Evolutionary conservation across 2,797 vertebrate genomes (phyloP), one percentile per base, ranked within the genome.

Genomic region (Arrhamphus sclerolepis): DNA sequence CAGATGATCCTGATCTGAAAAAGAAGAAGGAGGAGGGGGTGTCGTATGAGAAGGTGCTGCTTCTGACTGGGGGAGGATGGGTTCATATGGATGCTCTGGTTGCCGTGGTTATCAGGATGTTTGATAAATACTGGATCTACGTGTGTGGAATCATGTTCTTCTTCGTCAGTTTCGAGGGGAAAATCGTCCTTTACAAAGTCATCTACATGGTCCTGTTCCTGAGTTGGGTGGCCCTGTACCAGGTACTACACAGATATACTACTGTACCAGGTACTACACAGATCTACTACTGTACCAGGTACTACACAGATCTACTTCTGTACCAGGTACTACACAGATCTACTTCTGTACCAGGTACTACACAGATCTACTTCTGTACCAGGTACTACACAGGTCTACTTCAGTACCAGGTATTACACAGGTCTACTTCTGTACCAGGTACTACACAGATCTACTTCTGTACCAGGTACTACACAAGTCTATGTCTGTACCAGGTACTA

Each of bases 191-290:
- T 84, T 98, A 98, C 90, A 98, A 98, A 88, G 97, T 98, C 79
- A 96, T 98, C 89, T 98, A 98, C 82, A 98, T 98, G 97, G 94
- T 98, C 80, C 91, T 98, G 71, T 96, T 98, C 73, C 95, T 98
- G 24, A 96, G 95, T 90, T 98, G 97, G 28, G 95, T 96, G 43
- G 96, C 95, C 10, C 90, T 98, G 17, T 98, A 98, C 87, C 97
- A 98, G 96, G 97, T 98, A 81, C 21, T 14, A 65, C 42, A 2
- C 24, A 26, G 24, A 6, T 26, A 2, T 29, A n/a, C 46, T 31
- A 28, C 20, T 53, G 0, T 11, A 16, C 16, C 9, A 14, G 11
- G 29, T 50, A 10, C 3, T 44, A 46, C 29, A 8, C 24, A 26
- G 24, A 26, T 6, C 24, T 26, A 26, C 24, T 26, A 6, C 24